Conservation (phyloP, 2,888 invertebrate species). For the Cenopis cana region DNA sequence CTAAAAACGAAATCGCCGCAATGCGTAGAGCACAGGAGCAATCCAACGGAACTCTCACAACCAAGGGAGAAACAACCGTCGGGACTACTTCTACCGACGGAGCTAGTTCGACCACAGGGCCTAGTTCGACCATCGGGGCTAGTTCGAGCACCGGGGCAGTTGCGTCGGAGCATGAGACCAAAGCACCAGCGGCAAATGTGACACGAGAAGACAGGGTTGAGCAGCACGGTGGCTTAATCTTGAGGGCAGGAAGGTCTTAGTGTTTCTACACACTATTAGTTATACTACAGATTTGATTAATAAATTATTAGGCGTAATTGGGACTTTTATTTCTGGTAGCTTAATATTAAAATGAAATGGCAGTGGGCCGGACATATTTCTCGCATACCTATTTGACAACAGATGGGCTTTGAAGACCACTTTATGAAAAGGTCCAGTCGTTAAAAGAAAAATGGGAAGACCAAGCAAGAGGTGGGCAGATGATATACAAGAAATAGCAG, state of each 20-base stretch:
- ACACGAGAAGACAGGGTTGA: conserved; percentile 49
- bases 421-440: no score
- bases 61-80: not conserved
- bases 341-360: no score
- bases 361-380: no score
- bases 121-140: not conserved
- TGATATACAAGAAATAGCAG: no score
- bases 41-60: conserved; percentile 12
- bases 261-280: not conserved
- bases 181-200: not conserved
- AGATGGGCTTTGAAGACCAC: no score
- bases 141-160: not conserved
- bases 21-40: conserved; percentile 52
- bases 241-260: conserved; percentile 49
- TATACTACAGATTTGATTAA: conserved; percentile 6
- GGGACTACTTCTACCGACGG: no score
- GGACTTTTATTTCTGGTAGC: not conserved
- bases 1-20: conserved; percentile 59
- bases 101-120: no score
- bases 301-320: not conserved
- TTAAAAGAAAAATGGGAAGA: no score
- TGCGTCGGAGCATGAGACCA: not conserved
- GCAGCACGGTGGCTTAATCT: conserved; percentile 55
- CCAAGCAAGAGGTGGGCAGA: no score
- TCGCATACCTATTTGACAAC: no score